Base-by-base conservation (phyloP, 1,140 invertebrate species). In the Coboldia fuscipes region DNA sequence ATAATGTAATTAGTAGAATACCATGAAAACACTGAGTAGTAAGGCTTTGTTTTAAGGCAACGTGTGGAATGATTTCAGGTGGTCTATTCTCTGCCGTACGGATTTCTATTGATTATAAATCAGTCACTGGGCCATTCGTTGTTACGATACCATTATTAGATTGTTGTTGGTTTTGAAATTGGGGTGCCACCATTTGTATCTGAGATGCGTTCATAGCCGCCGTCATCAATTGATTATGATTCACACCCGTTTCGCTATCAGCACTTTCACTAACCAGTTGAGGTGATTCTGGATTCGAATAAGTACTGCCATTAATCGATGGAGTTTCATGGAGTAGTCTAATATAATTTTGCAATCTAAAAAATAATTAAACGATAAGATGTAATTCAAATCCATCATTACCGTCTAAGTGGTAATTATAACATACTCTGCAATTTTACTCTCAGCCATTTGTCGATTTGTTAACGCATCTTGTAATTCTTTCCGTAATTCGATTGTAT, bases 381-480 rank as follows among this genome's bases (percentile, higher is more conserved):
- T 23, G 12, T 23, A 23, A 23, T 23, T 23, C 12, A 7, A 23
- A 6, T 6, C 12, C 22, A 23, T 7, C 22, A 7, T 23, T 12
- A 6, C 5, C 5, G 5, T 7, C 12, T 23, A 40, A 28, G 6
- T 28, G 24, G 12, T 8, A 16, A 22, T 40, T 4, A 27, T 17
- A 19, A 63, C 57, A 53, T 58, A 62, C 61, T 56, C 56, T 39
- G 57, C 45, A 36, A 62, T 50, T 48, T 60, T 60, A 39, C 54
- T 52, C 39, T 63, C 60, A 18, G 60, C 54, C 45, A 62, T 57
- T 42, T 63, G 60, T 44, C 60, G 60, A 40, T 57, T 58, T 19
- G 56, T 54, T 30, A 54, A 42, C 17, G 60, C 56, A 40, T 63
- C 61, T 37, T 58, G 57, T 8, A 62, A 42, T 43, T 63, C 61